phyloP scores from a whole-genome alignment of 2,888 invertebrate genomes.

The Oscheius sp. region DNA sequence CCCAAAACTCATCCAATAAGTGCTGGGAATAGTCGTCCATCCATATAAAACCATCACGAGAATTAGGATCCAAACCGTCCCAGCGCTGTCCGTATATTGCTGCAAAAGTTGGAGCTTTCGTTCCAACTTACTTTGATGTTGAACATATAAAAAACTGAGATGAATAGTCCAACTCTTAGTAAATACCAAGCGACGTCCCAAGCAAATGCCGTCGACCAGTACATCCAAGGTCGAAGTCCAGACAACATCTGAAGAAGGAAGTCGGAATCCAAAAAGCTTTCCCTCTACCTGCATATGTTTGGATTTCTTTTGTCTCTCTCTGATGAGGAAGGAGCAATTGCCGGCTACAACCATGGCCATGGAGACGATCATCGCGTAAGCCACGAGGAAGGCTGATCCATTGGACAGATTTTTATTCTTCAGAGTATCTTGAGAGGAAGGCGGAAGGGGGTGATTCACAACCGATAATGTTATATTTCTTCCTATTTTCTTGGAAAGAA shows the following conservation, averaged over 20 bases:
- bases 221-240: constrained; percentile 53
- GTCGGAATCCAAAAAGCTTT: background rate
- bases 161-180: constrained; percentile 45
- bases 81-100: constrained; percentile 30
- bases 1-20: constrained; percentile 53
- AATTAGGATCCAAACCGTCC: constrained; percentile 31
- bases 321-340: constrained; percentile 51
- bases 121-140: constrained; percentile 41
- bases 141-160: constrained; percentile 48
- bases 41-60: constrained; percentile 41
- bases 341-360: constrained; percentile 38
- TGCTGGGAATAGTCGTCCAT: constrained; percentile 54
- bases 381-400: constrained; percentile 43
- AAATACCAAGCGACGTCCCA: constrained; percentile 56
- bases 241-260: constrained; percentile 53
- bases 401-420: constrained; percentile 44
- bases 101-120: background rate
- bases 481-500: constrained; percentile 3
- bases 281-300: constrained; percentile 54
- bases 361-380: constrained; percentile 41
- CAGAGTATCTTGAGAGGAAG: constrained; percentile 52
- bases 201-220: constrained; percentile 54
- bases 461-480: constrained; percentile 1
- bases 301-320: constrained; percentile 56
- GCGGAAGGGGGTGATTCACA: constrained; percentile 44